phyloP scores from a whole-genome alignment of 2,113 vertebrate species.

The Cololabis saira region DNA sequence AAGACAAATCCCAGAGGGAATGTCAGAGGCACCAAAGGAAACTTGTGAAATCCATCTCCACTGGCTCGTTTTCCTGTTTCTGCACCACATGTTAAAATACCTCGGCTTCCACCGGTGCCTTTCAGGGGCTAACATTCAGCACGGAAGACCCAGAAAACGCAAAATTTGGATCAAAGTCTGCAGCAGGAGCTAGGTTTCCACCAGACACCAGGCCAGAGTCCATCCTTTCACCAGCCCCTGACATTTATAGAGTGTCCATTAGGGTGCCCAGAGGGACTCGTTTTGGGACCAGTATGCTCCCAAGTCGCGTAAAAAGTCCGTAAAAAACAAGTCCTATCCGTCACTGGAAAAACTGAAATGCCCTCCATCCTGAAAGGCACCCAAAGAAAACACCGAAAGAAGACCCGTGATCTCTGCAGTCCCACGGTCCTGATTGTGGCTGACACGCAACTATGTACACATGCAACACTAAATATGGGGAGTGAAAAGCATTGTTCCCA shows the following conservation, averaged over 20 bases:
- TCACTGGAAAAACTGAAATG: constrained; percentile 65
- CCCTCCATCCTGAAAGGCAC: constrained; percentile 47
- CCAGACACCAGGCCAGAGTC: constrained; percentile 37
- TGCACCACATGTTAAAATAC: constrained; percentile 50
- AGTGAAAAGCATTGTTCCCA: constrained; percentile 11
- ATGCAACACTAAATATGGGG: constrained; percentile 2
- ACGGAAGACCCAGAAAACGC: constrained; percentile 20
- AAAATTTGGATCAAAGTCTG: constrained; percentile 12
- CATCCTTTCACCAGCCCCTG: constrained; percentile 23
- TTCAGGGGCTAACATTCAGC: constrained; percentile 16
- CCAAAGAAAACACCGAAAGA: constrained; percentile 68
- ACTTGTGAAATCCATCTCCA: constrained; percentile 65
- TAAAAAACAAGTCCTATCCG: constrained; percentile 66
- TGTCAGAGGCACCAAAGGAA: constrained; percentile 64
- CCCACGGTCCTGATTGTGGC: constrained; percentile 23
- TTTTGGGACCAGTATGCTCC: constrained; percentile 43
- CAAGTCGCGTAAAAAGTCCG: constrained; percentile 65
- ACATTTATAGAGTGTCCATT: constrained; percentile 35
- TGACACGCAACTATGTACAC: constrained; percentile 28
- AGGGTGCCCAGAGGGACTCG: constrained; percentile 40
- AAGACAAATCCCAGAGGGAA: constrained; percentile 69
- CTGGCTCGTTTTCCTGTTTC: constrained; percentile 21
- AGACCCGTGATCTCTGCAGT: constrained; percentile 51
- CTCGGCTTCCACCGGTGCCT: constrained; percentile 29
- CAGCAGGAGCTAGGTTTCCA: constrained; percentile 59